These are phyloP conservation scores for Toxotes jaculatrix DNA, from an alignment of 2,113 vertebrate genomes.

Conservation along the genomic window DNA sequence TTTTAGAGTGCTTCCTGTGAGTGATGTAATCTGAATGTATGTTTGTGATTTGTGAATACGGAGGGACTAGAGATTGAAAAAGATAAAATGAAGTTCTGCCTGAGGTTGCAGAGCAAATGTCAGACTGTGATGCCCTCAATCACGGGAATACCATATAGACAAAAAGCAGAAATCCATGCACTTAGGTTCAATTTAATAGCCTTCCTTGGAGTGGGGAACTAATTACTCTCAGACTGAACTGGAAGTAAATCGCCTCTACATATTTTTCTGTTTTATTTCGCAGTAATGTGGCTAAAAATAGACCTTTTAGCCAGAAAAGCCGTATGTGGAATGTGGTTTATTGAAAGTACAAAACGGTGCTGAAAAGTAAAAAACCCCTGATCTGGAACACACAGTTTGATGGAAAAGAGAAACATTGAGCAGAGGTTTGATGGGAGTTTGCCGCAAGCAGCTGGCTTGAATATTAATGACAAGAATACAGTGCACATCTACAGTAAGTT, in stretches of 20 bases:
- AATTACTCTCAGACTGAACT: slow-evolving; percentile 50
- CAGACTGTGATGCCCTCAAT: background rate
- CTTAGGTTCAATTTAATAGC: slow-evolving; percentile 15
- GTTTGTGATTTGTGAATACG: slow-evolving; percentile 18
- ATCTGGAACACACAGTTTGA: slow-evolving; percentile 25
- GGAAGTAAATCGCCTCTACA: slow-evolving; percentile 54
- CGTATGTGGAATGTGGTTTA: slow-evolving; percentile 62
- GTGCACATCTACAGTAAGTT: background rate
- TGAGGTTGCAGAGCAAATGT: slow-evolving; percentile 12
- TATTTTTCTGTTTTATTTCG: slow-evolving; percentile 67
- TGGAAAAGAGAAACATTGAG: slow-evolving; percentile 13
- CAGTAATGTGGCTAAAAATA: slow-evolving; percentile 65
- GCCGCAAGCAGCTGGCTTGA: slow-evolving; percentile 2
- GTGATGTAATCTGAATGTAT: background rate
- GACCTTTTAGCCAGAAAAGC: slow-evolving; percentile 31
- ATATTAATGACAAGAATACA: background rate
- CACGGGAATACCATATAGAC: background rate
- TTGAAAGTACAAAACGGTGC: slow-evolving; percentile 33
- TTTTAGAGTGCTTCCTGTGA: slow-evolving; percentile 12
- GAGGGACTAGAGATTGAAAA: background rate
- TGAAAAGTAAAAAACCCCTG: slow-evolving; percentile 31
- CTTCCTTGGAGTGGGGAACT: slow-evolving; percentile 33
- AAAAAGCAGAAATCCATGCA: slow-evolving; percentile 37
- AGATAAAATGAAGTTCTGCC: background rate
- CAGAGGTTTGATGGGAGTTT: slow-evolving; percentile 2